Evolutionary conservation across 2,797 vertebrate species (phyloP).

Genomic region (Sardinella longiceps): DNA sequence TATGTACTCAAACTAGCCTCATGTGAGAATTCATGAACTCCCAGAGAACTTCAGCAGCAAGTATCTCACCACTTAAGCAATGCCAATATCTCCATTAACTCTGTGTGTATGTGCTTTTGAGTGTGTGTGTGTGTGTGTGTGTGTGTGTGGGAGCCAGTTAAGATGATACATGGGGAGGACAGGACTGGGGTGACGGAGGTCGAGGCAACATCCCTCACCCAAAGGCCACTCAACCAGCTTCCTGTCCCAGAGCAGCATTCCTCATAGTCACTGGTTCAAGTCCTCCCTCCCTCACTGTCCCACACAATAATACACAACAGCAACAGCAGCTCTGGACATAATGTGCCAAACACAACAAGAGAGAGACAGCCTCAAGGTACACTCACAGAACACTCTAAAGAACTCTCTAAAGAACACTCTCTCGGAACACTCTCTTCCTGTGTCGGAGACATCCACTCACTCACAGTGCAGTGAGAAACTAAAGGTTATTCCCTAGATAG

Average conservation of each 20-base stretch:
- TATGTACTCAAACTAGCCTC: neutral
- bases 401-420: no score
- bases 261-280: conserved; percentile 11
- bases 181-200: conserved; percentile 1
- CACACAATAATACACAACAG: neutral
- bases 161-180: conserved; percentile 15
- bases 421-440: neutral
- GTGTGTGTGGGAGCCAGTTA: neutral
- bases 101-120: neutral
- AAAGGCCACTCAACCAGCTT: conserved; percentile 21
- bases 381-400: neutral
- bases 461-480: neutral
- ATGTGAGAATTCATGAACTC: neutral
- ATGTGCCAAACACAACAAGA: conserved; percentile 2
- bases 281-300: conserved; percentile 32
- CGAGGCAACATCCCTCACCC: conserved; percentile 15
- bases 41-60: neutral
- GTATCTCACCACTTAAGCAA: neutral
- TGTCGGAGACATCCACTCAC: no score
- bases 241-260: conserved; percentile 7
- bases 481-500: no score
- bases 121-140: neutral
- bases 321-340: neutral
- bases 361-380: neutral
- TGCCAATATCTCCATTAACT: neutral